A percentile compares a stretch with the other conserved stretches of the same genome.
Conservation (phyloP, 1,140 invertebrate genomes). For the Anastrepha obliqua region DNA sequence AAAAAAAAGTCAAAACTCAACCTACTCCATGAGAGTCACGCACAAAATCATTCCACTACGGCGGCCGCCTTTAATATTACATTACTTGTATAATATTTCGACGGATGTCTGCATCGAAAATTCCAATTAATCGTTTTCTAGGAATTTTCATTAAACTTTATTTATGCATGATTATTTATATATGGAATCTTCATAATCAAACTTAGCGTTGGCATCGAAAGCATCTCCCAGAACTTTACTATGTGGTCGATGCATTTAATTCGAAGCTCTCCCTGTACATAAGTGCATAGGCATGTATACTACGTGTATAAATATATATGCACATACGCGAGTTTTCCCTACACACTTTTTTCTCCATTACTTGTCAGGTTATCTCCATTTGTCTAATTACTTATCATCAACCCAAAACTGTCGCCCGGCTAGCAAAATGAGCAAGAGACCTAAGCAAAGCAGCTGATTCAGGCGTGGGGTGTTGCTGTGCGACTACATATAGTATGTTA, state of each 20-base stretch:
- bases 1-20: no score
- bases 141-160: no score
- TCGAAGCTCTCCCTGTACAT: background rate
- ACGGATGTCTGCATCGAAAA: no score
- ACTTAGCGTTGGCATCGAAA: background rate
- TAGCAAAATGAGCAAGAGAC: conserved; percentile 9
- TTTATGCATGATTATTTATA: background rate
- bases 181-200: background rate
- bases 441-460: conserved; percentile 31
- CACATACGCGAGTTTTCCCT: background rate
- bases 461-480: background rate
- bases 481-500: background rate
- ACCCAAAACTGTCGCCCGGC: conserved; percentile 34
- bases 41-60: no score
- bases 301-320: background rate
- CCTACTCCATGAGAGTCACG: no score
- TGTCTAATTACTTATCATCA: conserved; percentile 47
- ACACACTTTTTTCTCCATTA: background rate
- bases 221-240: background rate
- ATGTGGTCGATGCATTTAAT: background rate
- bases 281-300: background rate
- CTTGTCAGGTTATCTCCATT: conserved; percentile 26
- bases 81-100: no score
- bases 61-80: no score
- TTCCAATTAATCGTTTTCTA: no score